Evolutionary conservation across 2,113 vertebrate species (phyloP).

Genomic region (Sciurus niger): DNA sequence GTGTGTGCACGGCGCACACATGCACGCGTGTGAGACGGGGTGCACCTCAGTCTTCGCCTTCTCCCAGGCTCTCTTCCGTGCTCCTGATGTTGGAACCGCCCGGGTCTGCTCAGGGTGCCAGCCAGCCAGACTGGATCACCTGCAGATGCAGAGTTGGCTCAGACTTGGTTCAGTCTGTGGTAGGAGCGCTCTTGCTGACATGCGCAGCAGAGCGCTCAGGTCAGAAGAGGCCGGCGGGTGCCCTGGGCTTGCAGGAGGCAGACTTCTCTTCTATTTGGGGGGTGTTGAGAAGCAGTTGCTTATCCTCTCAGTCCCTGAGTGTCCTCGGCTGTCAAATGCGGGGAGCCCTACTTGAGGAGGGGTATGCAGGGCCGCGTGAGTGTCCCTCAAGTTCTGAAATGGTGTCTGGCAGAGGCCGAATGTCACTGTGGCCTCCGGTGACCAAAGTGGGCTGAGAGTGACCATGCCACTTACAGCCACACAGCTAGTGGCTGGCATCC

Average conservation of each 20-base stretch:
- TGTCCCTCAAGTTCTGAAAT: fast-evolving
- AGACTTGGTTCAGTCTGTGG: no score
- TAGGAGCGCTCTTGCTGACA: no score
- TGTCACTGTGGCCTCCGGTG: fast-evolving
- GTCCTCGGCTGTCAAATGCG: fast-evolving
- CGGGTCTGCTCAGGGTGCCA: fast-evolving
- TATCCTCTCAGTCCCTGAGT: not conserved
- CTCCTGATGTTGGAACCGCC: not conserved
- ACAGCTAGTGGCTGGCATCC: no score
- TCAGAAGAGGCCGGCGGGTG: not conserved
- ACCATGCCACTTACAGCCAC: not conserved
- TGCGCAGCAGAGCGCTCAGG: not conserved
- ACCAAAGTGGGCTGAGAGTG: no score
- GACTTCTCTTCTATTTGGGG: fast-evolving
- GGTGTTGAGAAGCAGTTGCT: not conserved
- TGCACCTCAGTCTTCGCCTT: no score
- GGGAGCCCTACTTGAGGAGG: not conserved
- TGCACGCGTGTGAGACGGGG: no score
- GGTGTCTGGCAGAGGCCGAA: fast-evolving
- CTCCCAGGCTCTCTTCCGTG: not conserved
- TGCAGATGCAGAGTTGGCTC: not conserved
- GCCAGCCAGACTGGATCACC: not conserved
- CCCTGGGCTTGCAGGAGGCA: not conserved
- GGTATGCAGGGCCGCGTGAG: fast-evolving
- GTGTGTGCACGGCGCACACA: no score